phyloP scores from a whole-genome alignment of 2,113 vertebrate species.

The Dromiciops gliroides region DNA sequence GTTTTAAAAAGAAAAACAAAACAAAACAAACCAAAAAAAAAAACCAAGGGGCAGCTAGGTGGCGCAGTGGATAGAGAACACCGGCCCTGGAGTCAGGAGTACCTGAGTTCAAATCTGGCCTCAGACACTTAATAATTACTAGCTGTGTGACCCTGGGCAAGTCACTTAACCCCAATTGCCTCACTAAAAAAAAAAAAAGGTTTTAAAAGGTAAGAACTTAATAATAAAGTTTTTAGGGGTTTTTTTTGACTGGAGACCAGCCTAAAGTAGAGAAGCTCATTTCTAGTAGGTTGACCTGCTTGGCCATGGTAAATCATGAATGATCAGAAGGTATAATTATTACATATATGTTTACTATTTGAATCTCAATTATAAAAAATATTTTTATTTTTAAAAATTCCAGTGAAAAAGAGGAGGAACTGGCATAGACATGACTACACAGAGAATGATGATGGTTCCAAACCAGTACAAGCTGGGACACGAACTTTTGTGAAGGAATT shows the following conservation, averaged over 20 bases:
- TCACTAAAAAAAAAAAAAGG: too few relatives aligned
- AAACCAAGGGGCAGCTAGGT: too few relatives aligned
- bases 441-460: constrained; percentile 91
- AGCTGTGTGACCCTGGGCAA: too few relatives aligned
- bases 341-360: background rate
- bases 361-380: constrained; percentile 10
- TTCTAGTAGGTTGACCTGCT: background rate
- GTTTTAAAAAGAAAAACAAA: background rate
- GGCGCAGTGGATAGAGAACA: too few relatives aligned
- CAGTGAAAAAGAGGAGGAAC: constrained; percentile 97
- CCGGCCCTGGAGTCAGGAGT: too few relatives aligned
- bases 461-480: constrained; percentile 96
- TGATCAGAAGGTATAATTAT: background rate
- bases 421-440: constrained; percentile 99
- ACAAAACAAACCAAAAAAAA: too few relatives aligned
- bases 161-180: too few relatives aligned
- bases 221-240: background rate
- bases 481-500: constrained; percentile 92
- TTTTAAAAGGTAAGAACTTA: background rate
- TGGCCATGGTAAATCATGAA: background rate
- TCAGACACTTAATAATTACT: too few relatives aligned
- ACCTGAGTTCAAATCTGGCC: too few relatives aligned
- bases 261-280: background rate
- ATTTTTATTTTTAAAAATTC: constrained; percentile 49
- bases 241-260: background rate